phyloP scores from a whole-genome alignment of 2,888 invertebrate species.

The Clistopyga incitator region DNA sequence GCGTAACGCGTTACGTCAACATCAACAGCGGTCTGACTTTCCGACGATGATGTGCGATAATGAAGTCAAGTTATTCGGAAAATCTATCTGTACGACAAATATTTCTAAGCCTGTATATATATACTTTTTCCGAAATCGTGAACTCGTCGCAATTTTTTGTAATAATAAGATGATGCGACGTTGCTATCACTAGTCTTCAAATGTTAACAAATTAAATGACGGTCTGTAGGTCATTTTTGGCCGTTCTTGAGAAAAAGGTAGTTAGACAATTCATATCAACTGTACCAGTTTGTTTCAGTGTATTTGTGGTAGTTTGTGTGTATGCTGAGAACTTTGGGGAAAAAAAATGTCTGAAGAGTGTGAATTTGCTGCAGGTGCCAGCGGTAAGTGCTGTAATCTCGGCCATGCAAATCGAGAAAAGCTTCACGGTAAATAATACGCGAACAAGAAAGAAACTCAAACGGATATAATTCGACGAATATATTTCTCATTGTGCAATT shows the following conservation, averaged over 20 bases:
- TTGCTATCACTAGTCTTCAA: no score
- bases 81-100: not conserved
- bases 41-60: conserved; percentile 1
- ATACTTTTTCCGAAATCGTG: not conserved
- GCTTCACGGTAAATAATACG: not conserved
- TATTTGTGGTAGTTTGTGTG: no score
- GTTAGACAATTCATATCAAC: no score
- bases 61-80: not conserved
- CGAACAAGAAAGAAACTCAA: not conserved
- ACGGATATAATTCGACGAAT: not conserved
- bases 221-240: no score
- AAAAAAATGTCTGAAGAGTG: no score
- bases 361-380: no score
- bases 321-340: no score
- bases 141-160: not conserved
- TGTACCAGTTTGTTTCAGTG: no score
- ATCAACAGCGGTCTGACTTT: not conserved
- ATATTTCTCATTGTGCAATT: not conserved
- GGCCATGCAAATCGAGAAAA: not conserved
- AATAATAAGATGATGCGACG: not conserved
- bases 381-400: no score
- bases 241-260: no score
- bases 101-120: no score
- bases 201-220: no score
- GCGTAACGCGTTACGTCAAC: conserved; percentile 12